Evolutionary conservation across 2,888 invertebrate genomes (phyloP), one percentile per base, ranked within the genome.

Genomic region (Nyleta sp.): DNA sequence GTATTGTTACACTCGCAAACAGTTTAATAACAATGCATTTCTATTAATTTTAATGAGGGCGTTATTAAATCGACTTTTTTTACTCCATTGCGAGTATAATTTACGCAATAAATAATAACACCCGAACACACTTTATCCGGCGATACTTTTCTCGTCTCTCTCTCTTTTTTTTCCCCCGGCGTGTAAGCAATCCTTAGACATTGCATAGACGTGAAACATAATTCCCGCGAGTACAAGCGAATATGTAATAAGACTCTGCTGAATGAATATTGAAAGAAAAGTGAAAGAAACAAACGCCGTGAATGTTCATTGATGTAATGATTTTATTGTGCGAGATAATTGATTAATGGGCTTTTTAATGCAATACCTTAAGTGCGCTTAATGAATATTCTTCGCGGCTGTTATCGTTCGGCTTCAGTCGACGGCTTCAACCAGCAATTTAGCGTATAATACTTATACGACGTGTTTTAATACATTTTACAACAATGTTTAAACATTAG

Each of bases 271-370:
- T 38, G 50, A 48, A 62, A 48, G 62, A 62, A 48, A 62, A 46
- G 46, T 44, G 59, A 62, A 62, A 62, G 15, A 40, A 40, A 35
- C 28, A 35, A 46, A 35, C 22, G 18, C 13, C 35, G 35, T 18
- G 48, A 50, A 40, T 28, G 50, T n/a, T 38, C 62, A 50, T 38
- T 50, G 50, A 20, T 31, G n/a, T 31, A 42, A 64, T 64, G 64
- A 50, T 64, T 68, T 68, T 57, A 65, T 68, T 68, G 68, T 68
- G 48, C 13, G 48, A 46, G 48, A 57, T 57, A 68, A 68, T 57
- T 57, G 57, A 68, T 68, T 68, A 68, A 55, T 48, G 68, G 55
- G 15, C 11, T 57, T 68, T 68, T 67, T 55, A 55, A 44, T 55
- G 67, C 22, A 44, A 55, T 55, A 22, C 35, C 44, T 65, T 65